These are phyloP conservation scores for Himalopsyche tibetana DNA, from an alignment of 2,888 invertebrate genomes.

Conservation along the genomic window DNA sequence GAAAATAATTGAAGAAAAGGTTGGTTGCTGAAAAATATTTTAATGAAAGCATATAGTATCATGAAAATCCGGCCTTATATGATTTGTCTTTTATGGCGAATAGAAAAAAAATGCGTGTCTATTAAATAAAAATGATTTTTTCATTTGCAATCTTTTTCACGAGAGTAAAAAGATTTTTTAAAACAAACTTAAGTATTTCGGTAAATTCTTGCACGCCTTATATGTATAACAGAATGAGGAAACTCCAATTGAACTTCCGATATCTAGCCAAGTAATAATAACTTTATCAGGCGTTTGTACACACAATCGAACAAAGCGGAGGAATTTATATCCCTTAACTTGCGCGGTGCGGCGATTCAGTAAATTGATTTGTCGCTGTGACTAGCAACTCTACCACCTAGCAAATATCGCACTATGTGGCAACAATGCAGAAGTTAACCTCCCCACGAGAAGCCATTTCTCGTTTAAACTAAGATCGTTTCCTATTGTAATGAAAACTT, in stretches of 20 bases:
- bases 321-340: conserved; percentile 41
- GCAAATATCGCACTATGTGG: conserved; percentile 10
- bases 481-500: conserved; percentile 56
- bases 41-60: no score
- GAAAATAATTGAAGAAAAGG: no score
- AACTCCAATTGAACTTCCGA: conserved; percentile 26
- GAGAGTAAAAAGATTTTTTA: no score
- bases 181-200: neutral
- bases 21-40: no score
- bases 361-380: conserved; percentile 54
- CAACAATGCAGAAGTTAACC: conserved; percentile 57
- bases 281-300: conserved; percentile 43
- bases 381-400: neutral
- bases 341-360: conserved; percentile 41
- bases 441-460: neutral
- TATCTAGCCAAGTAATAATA: conserved; percentile 32
- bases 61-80: no score
- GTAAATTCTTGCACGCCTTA: no score
- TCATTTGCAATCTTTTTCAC: no score
- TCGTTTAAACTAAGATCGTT: conserved; percentile 48
- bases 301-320: conserved; percentile 39
- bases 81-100: no score
- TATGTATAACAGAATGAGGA: neutral
- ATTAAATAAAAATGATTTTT: no score
- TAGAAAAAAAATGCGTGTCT: no score